These are phyloP conservation scores for Taphrorychus bicolor DNA, from an alignment of 2,888 invertebrate species.

Conservation along the genomic window DNA sequence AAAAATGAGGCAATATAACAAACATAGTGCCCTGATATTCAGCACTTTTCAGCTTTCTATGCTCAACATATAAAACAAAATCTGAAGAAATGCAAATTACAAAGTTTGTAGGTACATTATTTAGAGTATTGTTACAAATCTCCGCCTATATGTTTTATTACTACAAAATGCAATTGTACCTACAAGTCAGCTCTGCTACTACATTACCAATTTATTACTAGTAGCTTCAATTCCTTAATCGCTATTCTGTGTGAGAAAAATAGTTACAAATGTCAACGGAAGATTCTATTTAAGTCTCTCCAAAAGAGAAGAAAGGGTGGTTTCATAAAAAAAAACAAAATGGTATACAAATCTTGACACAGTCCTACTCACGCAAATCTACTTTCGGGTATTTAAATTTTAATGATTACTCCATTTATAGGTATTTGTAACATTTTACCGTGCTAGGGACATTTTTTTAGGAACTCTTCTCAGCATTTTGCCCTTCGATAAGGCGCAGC, in stretches of 20 bases:
- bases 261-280: no score
- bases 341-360: no score
- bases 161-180: background rate
- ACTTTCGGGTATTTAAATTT: constrained; percentile 16
- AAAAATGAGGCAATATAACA: no score
- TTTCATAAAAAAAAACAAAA: no score
- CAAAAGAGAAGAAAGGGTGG: no score
- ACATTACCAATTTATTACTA: background rate
- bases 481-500: constrained; percentile 17
- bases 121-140: background rate
- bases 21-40: constrained; percentile 44
- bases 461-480: constrained; percentile 59
- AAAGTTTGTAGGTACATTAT: constrained; percentile 10
- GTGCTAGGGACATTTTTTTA: constrained; percentile 58
- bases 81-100: constrained; percentile 54
- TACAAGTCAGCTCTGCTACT: background rate
- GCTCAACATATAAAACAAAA: constrained; percentile 2
- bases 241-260: background rate
- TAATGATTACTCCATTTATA: background rate
- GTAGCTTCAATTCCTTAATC: background rate
- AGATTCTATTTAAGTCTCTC: no score
- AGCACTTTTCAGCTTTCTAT: constrained; percentile 38
- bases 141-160: background rate
- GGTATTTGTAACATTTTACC: constrained; percentile 46
- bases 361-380: constrained; percentile 27